Conservation (phyloP, 1,140 invertebrate species). For the Diachasma alloeum region DNA sequence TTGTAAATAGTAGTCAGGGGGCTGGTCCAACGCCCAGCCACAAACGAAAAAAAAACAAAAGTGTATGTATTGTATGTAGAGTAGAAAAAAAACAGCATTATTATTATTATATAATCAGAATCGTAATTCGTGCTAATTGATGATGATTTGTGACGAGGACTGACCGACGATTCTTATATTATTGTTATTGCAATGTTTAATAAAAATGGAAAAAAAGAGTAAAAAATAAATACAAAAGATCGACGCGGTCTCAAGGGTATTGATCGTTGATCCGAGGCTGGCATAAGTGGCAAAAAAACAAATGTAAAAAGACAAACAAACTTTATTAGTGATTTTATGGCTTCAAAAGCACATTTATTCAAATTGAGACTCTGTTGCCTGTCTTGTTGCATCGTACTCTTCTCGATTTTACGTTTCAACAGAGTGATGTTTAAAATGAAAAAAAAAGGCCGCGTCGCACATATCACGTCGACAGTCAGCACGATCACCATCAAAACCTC, state of each 20-base stretch:
- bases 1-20: conserved; percentile 64
- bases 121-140: conserved; percentile 34
- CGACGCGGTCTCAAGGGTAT: neutral
- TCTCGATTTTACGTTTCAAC: neutral
- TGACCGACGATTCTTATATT: conserved; percentile 35
- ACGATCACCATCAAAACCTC: conserved; percentile 62
- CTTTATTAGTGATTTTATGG: conserved; percentile 3
- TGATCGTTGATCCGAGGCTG: conserved; percentile 5
- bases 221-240: neutral
- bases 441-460: conserved; percentile 11
- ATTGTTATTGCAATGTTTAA: conserved; percentile 64
- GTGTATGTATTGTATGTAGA: conserved; percentile 67
- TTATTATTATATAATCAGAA: conserved; percentile 34
- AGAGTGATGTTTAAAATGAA: neutral
- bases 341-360: neutral
- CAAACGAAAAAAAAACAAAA: conserved; percentile 27
- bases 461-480: conserved; percentile 55
- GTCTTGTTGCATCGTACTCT: conserved; percentile 5
- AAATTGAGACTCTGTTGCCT: neutral
- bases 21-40: conserved; percentile 35
- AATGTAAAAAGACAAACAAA: neutral
- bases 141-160: conserved; percentile 29
- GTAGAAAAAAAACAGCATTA: conserved; percentile 46
- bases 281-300: neutral
- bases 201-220: conserved; percentile 25